phyloP scores from a whole-genome alignment of 2,113 vertebrate species.

The Cyphomyrus plagiostoma region DNA sequence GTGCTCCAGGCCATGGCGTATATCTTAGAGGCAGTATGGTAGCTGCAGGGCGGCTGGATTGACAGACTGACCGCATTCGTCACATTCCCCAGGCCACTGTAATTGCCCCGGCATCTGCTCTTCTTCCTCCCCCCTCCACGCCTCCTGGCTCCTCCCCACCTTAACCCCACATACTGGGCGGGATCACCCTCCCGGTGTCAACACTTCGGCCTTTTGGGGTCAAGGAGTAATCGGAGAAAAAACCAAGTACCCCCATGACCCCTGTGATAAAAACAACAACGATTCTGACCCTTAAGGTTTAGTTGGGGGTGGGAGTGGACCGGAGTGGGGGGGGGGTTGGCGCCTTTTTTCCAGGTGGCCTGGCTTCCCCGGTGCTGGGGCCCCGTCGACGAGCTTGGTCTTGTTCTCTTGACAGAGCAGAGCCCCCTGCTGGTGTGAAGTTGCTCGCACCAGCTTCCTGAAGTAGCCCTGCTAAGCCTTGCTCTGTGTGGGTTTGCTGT shows the following conservation, averaged over 20 bases:
- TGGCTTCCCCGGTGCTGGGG: slow-evolving; percentile 44
- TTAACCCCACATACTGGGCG: slow-evolving; percentile 19
- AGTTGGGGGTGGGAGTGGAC: background rate
- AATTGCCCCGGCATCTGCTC: slow-evolving; percentile 70
- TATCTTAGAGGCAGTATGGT: slow-evolving; percentile 63
- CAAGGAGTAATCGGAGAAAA: slow-evolving; percentile 47
- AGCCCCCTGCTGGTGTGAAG: background rate
- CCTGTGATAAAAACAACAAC: slow-evolving; percentile 47
- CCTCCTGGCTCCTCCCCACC: slow-evolving; percentile 16
- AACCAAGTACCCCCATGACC: slow-evolving; percentile 48
- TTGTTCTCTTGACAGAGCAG: slow-evolving; percentile 51
- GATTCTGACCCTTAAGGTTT: background rate
- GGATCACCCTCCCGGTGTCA: slow-evolving; percentile 53
- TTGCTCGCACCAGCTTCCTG: background rate
- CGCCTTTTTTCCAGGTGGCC: slow-evolving; percentile 10
- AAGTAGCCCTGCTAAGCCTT: background rate
- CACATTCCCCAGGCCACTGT: slow-evolving; percentile 63
- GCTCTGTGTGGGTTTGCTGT: background rate
- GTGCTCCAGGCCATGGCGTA: slow-evolving; percentile 56
- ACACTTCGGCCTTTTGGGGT: slow-evolving; percentile 50
- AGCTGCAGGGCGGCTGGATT: slow-evolving; percentile 60
- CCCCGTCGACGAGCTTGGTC: slow-evolving; percentile 56
- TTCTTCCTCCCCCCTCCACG: slow-evolving; percentile 51
- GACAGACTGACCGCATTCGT: slow-evolving; percentile 70
- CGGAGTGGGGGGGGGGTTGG: background rate